Conservation (phyloP, 2,113 vertebrate genomes). For the Procavia capensis region DNA sequence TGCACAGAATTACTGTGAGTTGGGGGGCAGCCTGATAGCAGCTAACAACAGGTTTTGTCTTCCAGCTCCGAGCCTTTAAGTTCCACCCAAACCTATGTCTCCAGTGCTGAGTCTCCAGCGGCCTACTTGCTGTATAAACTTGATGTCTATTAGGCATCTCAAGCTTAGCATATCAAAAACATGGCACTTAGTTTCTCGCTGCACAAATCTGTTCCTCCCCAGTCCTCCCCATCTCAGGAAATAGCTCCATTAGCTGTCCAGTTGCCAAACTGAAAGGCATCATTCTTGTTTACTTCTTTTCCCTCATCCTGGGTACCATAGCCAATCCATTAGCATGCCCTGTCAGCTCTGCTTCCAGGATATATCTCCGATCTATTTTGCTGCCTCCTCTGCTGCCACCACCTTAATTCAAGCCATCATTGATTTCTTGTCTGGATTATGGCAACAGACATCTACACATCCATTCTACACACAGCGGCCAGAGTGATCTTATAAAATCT, state of each 20-base stretch:
- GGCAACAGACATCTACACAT: conserved; percentile 58
- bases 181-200: background rate
- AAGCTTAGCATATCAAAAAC: background rate
- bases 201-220: conserved; percentile 38
- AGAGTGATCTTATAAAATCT: conserved; percentile 75
- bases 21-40: background rate
- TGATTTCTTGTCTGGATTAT: conserved; percentile 77
- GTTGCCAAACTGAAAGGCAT: background rate
- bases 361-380: background rate
- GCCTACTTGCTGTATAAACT: conserved; percentile 35
- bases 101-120: conserved; percentile 10
- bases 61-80: conserved; percentile 8
- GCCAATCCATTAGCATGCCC: background rate
- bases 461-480: conserved; percentile 33
- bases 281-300: background rate
- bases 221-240: background rate
- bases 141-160: conserved; percentile 49
- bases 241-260: background rate
- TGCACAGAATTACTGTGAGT: background rate
- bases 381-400: conserved; percentile 45
- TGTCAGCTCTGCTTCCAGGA: conserved; percentile 7
- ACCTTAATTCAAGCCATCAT: conserved; percentile 63
- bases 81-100: conserved; percentile 35
- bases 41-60: background rate
- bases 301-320: background rate